Conservation (phyloP, 2,888 invertebrate species). For the Automeris io region DNA sequence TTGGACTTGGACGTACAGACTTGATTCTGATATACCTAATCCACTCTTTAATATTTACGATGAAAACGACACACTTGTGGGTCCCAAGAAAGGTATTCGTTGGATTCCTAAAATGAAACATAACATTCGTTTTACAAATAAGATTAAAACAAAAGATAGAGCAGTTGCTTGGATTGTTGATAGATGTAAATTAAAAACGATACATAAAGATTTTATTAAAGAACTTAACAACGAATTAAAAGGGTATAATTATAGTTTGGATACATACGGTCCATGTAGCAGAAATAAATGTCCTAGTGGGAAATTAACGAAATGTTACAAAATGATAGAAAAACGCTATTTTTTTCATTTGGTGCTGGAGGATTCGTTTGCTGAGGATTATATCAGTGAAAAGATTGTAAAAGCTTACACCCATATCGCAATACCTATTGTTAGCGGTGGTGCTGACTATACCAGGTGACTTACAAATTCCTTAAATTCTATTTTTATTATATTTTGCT, state of each 20-base stretch:
- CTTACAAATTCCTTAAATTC: neutral
- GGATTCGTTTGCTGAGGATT: constrained; percentile 46
- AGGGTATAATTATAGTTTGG: constrained; percentile 46
- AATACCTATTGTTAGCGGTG: constrained; percentile 52
- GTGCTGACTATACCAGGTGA: constrained; percentile 48
- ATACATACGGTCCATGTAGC: constrained; percentile 49
- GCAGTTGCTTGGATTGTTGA: constrained; percentile 51
- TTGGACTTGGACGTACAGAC: constrained; percentile 64
- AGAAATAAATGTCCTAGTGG: constrained; percentile 39
- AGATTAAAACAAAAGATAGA: constrained; percentile 36
- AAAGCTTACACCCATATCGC: constrained; percentile 38
- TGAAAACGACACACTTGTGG: constrained; percentile 31
- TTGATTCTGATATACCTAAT: constrained; percentile 52
- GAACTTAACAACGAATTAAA: constrained; percentile 40
- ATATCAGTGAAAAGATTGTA: constrained; percentile 45
- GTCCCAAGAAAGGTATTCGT: constrained; percentile 35
- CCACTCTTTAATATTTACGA: constrained; percentile 46
- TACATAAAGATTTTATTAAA: constrained; percentile 37
- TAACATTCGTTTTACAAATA: constrained; percentile 18
- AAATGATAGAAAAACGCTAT: constrained; percentile 47
- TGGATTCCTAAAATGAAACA: constrained; percentile 43
- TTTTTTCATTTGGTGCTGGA: constrained; percentile 55
- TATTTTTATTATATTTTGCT: no score
- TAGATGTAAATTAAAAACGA: constrained; percentile 42
- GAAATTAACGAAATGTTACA: constrained; percentile 35